phyloP scores from a whole-genome alignment of 2,113 vertebrate species.

The Ancistrus triradiatus region DNA sequence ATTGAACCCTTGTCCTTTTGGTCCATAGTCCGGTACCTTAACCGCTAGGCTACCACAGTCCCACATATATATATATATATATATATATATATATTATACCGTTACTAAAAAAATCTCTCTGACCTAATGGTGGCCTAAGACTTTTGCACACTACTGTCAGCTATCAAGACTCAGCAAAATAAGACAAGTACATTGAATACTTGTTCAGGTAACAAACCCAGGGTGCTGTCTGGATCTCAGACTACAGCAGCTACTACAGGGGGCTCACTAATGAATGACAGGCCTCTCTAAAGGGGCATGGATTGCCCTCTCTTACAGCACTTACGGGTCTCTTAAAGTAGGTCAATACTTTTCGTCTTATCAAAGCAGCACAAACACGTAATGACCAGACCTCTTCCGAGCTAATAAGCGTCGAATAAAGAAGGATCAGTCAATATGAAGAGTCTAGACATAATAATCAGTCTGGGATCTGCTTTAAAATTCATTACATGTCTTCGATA shows the following conservation, averaged over 20 bases:
- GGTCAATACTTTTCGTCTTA: constrained; percentile 4
- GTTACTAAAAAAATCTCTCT: no score
- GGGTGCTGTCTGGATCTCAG: background rate
- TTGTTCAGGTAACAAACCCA: background rate
- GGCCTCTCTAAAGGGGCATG: background rate
- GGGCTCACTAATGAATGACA: background rate
- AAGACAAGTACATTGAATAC: no score
- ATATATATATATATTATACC: no score
- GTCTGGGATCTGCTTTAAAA: background rate
- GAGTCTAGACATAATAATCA: background rate
- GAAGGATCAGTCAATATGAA: constrained; percentile 2
- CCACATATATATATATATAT: no score
- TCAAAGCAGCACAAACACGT: background rate
- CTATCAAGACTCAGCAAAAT: no score
- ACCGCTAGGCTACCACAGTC: no score
- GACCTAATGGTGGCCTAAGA: no score
- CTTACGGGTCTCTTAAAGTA: constrained; percentile 1
- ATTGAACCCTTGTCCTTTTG: no score
- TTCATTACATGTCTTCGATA: background rate
- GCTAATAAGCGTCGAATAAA: background rate
- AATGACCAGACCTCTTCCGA: background rate
- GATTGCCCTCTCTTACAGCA: background rate
- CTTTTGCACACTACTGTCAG: no score
- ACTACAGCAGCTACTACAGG: background rate
- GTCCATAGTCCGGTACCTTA: no score